phyloP scores from a whole-genome alignment of 2,888 invertebrate species.

The Phoronis australis region DNA sequence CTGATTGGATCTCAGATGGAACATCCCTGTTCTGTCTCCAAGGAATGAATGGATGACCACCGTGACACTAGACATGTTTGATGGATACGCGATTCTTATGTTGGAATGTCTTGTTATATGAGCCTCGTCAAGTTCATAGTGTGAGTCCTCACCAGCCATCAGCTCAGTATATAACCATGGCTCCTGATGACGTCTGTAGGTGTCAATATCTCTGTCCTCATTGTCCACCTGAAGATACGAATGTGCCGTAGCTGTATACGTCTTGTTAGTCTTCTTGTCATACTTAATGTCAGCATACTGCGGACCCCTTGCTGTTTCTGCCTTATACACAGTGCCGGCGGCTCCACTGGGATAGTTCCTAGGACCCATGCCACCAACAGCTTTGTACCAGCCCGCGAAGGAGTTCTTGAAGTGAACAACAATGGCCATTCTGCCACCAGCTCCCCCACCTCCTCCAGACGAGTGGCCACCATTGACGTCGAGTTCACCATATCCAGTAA shows the following conservation, averaged over 20 bases:
- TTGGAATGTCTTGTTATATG: constrained; percentile 27
- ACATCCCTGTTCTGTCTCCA: constrained; percentile 31
- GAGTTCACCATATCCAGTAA: constrained; percentile 31
- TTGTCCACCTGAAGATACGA: constrained; percentile 27
- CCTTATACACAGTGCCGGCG: constrained; percentile 32
- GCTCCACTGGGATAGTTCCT: constrained; percentile 28
- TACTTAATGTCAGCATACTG: constrained; percentile 36
- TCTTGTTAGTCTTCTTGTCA: constrained; percentile 14
- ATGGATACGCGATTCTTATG: constrained; percentile 24
- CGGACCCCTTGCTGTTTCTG: constrained; percentile 33
- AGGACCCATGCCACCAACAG: constrained; percentile 24
- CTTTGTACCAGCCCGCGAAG: constrained; percentile 23
- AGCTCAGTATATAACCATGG: constrained; percentile 33
- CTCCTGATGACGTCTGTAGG: constrained; percentile 24
- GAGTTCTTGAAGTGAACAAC: constrained; percentile 24
- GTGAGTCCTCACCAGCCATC: constrained; percentile 17
- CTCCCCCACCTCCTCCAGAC: constrained; percentile 24
- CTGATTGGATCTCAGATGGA: constrained; percentile 24
- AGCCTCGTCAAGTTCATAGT: constrained; percentile 33
- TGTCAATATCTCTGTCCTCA: constrained; percentile 23
- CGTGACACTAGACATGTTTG: constrained; percentile 11
- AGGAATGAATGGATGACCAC: constrained; percentile 24
- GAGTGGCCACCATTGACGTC: constrained; percentile 28
- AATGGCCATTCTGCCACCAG: constrained; percentile 28
- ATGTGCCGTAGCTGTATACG: constrained; percentile 17